Conservation (phyloP, 1,140 invertebrate species). For the Leptoteleia sp. region DNA sequence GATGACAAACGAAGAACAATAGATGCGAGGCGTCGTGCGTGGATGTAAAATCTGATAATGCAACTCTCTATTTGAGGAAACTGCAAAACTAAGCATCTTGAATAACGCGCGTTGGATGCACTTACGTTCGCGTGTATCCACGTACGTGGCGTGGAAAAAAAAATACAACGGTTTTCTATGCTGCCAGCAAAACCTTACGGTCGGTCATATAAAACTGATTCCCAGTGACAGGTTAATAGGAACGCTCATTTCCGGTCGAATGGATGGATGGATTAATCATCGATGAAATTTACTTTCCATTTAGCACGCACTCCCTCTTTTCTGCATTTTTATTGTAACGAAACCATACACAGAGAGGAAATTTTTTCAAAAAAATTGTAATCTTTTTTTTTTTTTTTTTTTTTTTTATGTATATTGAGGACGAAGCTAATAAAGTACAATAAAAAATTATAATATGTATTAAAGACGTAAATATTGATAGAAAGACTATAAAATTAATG, state of each 20-base stretch:
- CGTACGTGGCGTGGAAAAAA: not conserved
- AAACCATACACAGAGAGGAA: too few relatives aligned
- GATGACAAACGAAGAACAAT: constrained; percentile 63
- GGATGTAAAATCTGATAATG: constrained; percentile 62
- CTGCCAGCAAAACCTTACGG: not conserved
- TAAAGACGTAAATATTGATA: too few relatives aligned
- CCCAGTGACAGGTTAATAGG: constrained; percentile 40
- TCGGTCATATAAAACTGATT: constrained; percentile 25
- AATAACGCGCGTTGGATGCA: constrained; percentile 27
- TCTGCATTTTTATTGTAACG: too few relatives aligned
- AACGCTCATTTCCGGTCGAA: constrained; percentile 31
- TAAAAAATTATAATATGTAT: too few relatives aligned
- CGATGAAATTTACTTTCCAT: constrained; percentile 15
- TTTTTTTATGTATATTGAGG: too few relatives aligned
- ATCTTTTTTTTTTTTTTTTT: too few relatives aligned
- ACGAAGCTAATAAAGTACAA: too few relatives aligned
- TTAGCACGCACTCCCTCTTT: too few relatives aligned
- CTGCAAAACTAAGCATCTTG: constrained; percentile 8
- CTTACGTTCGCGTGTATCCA: not conserved
- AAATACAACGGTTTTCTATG: constrained; percentile 8
- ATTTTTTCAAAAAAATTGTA: too few relatives aligned
- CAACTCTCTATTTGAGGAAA: constrained; percentile 54
- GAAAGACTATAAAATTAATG: too few relatives aligned
- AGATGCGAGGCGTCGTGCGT: constrained; percentile 60
- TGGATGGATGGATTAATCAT: constrained; percentile 36